Base-by-base conservation (phyloP, 2,888 invertebrate genomes). In the Griposia aprilina region DNA sequence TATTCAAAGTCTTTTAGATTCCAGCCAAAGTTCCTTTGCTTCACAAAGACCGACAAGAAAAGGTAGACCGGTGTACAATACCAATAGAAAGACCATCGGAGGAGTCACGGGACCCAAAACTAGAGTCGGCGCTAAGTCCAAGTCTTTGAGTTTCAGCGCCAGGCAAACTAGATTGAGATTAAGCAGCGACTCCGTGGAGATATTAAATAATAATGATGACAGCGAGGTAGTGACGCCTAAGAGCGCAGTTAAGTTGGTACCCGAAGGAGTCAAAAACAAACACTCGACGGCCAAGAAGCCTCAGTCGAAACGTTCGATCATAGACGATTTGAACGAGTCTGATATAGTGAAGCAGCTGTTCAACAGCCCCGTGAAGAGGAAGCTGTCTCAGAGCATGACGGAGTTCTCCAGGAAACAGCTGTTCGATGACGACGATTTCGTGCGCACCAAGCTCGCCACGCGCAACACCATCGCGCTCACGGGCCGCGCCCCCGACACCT, bases 211-310 rank as follows among this genome's bases (percentile, higher is more conserved):
- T 26, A 89, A 89, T 0, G 90, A 90, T 41, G 88, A 91, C 41
- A 91, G 92, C 2, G 93, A 93, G 69, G 90, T 90, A 13, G 91
- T 94, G 0, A 97, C 97, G 2, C 97, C 97, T 0, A 95, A 91
- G 45, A 96, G 95, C 72, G 93, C 92, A 0, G 92, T 95, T 0
- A 93, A 94, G 74, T 82, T 93, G 7, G 89, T 93, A 0, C 96
- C 91, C 2, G 96, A 96, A 74, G 92, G 92, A 0, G 95, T 97
- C 1, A 97, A 96, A 83, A 95, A 95, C 80, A 96, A 96, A 75
- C 96, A 96, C 78, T 94, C 97, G 0, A 96, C 97, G 0, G 97
- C 97, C 0, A 97, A 97, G 87, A 97, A 97, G 77, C 94, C 97
- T n/a, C 93, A 90, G 80, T 97, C 97, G 17, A 96, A 95, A 63